A percentile compares a stretch with the other conserved stretches of the same genome.
Conservation (phyloP, 2,888 invertebrate species). For the Ichneumoninae sp. region DNA sequence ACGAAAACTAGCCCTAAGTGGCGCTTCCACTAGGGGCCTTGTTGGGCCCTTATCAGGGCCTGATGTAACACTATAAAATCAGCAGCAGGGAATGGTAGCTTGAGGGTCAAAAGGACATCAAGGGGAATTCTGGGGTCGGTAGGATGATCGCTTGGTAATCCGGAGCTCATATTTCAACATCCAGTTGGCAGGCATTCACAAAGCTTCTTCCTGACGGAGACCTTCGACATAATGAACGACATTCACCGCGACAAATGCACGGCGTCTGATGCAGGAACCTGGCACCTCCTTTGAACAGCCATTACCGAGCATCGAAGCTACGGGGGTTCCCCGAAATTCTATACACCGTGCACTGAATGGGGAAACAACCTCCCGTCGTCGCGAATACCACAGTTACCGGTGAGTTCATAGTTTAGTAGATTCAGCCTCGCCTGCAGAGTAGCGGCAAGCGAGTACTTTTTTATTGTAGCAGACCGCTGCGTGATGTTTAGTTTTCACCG, state of each 20-base stretch:
- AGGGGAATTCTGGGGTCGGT: slow-evolving; percentile 63
- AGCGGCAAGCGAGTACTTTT: background rate
- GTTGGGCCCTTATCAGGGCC: background rate
- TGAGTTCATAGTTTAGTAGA: background rate
- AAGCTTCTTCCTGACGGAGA: slow-evolving; percentile 71
- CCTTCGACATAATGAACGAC: slow-evolving; percentile 77
- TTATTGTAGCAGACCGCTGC: background rate
- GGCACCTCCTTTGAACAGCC: slow-evolving; percentile 50
- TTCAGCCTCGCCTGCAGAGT: background rate
- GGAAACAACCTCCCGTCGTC: slow-evolving; percentile 26
- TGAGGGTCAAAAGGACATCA: slow-evolving; percentile 50
- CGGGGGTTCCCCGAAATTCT: slow-evolving; percentile 40
- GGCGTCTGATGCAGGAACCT: slow-evolving; percentile 56
- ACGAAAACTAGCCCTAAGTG: background rate
- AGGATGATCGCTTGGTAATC: slow-evolving; percentile 74
- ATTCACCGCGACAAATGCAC: slow-evolving; percentile 75
- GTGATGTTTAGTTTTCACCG: background rate
- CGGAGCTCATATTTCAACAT: slow-evolving; percentile 80
- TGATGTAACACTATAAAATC: background rate
- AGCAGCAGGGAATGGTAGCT: slow-evolving; percentile 17
- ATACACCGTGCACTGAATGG: background rate
- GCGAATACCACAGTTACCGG: slow-evolving; percentile 46
- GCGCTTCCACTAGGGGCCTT: background rate
- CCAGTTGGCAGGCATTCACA: slow-evolving; percentile 81
- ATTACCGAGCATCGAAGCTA: slow-evolving; percentile 54